phyloP scores from a whole-genome alignment of 2,113 vertebrate species.

The Ranitomeya imitator region DNA sequence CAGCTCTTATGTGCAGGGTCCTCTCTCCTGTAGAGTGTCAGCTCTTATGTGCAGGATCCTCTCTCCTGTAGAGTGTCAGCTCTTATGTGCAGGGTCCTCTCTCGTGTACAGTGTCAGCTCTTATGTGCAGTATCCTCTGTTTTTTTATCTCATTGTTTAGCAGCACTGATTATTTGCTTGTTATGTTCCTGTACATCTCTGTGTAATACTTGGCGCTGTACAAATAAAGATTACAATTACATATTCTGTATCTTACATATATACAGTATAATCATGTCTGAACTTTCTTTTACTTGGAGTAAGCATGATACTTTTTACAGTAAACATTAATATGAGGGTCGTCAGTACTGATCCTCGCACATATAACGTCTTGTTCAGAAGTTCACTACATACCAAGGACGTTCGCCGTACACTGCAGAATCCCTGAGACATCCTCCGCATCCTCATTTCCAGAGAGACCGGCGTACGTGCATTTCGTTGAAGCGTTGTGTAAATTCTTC shows the following conservation, averaged over 20 bases:
- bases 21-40: too few species aligned
- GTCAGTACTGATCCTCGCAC: neutral
- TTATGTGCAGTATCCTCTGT: too few species aligned
- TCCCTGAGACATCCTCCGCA: constrained; percentile 88
- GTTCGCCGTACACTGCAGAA: constrained; percentile 91
- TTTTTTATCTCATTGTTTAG: too few species aligned
- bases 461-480: constrained; percentile 85
- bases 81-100: too few species aligned
- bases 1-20: too few species aligned
- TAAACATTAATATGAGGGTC: neutral
- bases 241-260: neutral
- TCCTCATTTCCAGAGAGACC: constrained; percentile 86
- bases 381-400: constrained; percentile 80
- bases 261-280: neutral
- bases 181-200: too few species aligned
- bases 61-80: too few species aligned
- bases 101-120: too few species aligned
- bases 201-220: too few species aligned
- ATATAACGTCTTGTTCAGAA: neutral
- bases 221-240: too few species aligned
- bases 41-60: too few species aligned
- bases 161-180: too few species aligned
- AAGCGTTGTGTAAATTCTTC: constrained; percentile 79
- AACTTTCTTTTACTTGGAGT: neutral
- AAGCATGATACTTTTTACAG: neutral